A percentile compares a stretch with the other conserved stretches of the same genome.
phyloP scores from a whole-genome alignment of 2,797 vertebrate species.

The Valencia hispanica region DNA sequence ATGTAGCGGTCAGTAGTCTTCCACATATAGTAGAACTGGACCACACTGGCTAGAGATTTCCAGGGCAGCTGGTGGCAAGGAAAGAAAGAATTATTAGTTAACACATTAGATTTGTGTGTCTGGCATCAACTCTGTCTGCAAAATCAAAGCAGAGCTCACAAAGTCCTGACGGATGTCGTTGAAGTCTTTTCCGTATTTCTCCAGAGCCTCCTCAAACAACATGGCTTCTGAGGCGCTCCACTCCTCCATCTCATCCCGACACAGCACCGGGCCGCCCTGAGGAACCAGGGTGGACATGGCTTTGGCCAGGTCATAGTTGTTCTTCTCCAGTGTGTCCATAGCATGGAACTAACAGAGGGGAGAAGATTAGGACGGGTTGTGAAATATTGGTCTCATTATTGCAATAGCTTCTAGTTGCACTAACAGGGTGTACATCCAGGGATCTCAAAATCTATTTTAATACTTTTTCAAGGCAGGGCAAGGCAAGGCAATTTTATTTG shows the following conservation, averaged over 20 bases:
- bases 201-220: conserved; percentile 94
- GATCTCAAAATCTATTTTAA: no score
- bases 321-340: conserved; percentile 94
- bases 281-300: conserved; percentile 96
- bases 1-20: conserved; percentile 99
- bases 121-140: not conserved
- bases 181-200: conserved; percentile 96
- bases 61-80: conserved; percentile 86
- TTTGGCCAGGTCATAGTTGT: conserved; percentile 90
- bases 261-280: conserved; percentile 93
- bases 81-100: not conserved
- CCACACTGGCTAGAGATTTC: conserved; percentile 99
- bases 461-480: no score
- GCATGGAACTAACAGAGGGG: conserved; percentile 85
- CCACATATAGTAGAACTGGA: conserved; percentile 99
- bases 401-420: not conserved
- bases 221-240: conserved; percentile 97
- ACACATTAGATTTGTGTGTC: not conserved
- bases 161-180: conserved; percentile 97
- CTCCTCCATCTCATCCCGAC: conserved; percentile 97
- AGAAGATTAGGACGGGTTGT: not conserved
- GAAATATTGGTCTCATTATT: not conserved
- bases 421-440: not conserved
- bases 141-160: conserved; percentile 71
- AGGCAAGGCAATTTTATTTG: no score